These are phyloP conservation scores for Leptinotarsa peninsularis DNA, from an alignment of 2,888 invertebrate genomes.

Conservation along the genomic window DNA sequence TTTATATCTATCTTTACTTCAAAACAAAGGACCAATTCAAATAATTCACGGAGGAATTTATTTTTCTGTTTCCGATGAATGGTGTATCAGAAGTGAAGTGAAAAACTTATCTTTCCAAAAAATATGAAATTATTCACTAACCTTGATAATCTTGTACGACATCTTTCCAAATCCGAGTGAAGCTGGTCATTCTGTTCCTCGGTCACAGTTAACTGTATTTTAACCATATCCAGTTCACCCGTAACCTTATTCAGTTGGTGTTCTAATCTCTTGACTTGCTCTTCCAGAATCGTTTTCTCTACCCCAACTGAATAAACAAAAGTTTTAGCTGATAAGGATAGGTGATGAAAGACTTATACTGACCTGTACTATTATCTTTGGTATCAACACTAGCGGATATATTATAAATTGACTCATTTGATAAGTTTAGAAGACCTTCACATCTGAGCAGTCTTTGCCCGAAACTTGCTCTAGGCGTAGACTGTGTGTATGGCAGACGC, in stretches of 20 bases:
- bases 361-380: slow-evolving; percentile 41
- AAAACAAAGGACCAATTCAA: no score
- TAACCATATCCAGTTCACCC: slow-evolving; percentile 50
- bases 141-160: slow-evolving; percentile 50
- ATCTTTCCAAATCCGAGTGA: slow-evolving; percentile 51
- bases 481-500: slow-evolving; percentile 52
- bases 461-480: slow-evolving; percentile 55
- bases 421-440: slow-evolving; percentile 49
- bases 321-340: background rate
- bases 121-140: slow-evolving; percentile 40
- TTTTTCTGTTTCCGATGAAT: no score
- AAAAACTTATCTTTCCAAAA: no score
- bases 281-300: slow-evolving; percentile 50
- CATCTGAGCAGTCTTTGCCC: slow-evolving; percentile 50
- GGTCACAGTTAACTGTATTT: slow-evolving; percentile 50
- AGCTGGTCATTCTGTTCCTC: slow-evolving; percentile 58
- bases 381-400: slow-evolving; percentile 45
- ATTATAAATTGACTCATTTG: slow-evolving; percentile 52
- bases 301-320: slow-evolving; percentile 36
- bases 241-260: slow-evolving; percentile 53
- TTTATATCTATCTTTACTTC: no score
- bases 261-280: slow-evolving; percentile 52
- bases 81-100: no score
- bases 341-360: slow-evolving; percentile 5
- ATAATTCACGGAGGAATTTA: no score